phyloP scores from a whole-genome alignment of 2,888 invertebrate species.

The Lepeophtheirus nordmannii region DNA sequence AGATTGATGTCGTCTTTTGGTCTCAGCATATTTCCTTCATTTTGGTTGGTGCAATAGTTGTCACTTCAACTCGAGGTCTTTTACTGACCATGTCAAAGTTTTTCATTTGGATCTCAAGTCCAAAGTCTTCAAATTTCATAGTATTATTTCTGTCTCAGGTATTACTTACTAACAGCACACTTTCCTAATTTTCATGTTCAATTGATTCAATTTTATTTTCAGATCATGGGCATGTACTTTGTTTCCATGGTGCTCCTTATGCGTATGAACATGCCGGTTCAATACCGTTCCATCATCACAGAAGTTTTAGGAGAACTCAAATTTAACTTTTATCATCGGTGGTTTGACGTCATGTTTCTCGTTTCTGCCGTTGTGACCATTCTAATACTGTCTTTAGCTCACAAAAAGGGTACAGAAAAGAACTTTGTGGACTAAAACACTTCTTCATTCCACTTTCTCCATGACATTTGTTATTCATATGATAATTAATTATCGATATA shows the following conservation, averaged over 20 bases:
- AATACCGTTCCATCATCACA: conserved; percentile 81
- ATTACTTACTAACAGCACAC: neutral
- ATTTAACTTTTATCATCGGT: conserved; percentile 96
- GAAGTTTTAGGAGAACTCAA: conserved; percentile 89
- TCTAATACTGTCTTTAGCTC: conserved; percentile 82
- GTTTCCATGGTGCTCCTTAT: conserved; percentile 90
- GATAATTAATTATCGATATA: too few species aligned
- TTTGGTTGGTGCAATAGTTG: conserved; percentile 88
- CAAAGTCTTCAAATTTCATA: conserved; percentile 94
- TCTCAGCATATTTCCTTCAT: conserved; percentile 96
- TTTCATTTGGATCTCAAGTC: conserved; percentile 96
- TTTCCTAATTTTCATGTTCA: too few species aligned
- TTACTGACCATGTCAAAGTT: conserved; percentile 96
- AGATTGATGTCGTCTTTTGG: conserved; percentile 96
- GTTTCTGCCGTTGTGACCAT: conserved; percentile 91
- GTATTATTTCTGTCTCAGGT: conserved; percentile 72
- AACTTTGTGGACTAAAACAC: neutral
- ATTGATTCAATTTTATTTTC: conserved; percentile 6
- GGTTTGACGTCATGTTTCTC: conserved; percentile 98
- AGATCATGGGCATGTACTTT: conserved; percentile 79
- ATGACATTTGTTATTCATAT: too few species aligned
- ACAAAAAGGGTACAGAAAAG: conserved; percentile 42
- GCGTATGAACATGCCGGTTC: conserved; percentile 98
- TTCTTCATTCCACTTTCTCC: too few species aligned
- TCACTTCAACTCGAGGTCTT: conserved; percentile 90